phyloP scores from a whole-genome alignment of 2,888 invertebrate species.

The Dione vanillae region DNA sequence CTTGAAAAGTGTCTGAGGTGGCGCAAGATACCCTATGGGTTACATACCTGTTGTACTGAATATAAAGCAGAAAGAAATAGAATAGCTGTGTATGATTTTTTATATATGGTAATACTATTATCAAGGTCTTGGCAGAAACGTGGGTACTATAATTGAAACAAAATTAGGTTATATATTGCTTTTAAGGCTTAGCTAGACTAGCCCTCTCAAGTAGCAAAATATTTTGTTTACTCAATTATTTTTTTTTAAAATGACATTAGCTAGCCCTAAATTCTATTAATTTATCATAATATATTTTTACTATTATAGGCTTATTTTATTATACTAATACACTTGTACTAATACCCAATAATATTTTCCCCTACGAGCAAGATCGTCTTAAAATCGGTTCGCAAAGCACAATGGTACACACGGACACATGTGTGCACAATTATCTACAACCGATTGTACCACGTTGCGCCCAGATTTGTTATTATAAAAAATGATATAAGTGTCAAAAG shows the following conservation, averaged over 20 bases:
- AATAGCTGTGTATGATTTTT: neutral
- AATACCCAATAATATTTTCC: slow-evolving; percentile 53
- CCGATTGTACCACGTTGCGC: slow-evolving; percentile 67
- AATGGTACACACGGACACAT: slow-evolving; percentile 77
- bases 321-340: neutral
- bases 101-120: neutral
- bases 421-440: slow-evolving; percentile 75
- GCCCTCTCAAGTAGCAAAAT: too few species aligned
- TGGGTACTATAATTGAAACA: neutral
- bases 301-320: neutral
- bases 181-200: too few species aligned
- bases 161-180: too few species aligned
- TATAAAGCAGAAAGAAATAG: neutral
- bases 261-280: too few species aligned
- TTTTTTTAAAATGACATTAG: too few species aligned
- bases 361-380: slow-evolving; percentile 65
- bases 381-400: slow-evolving; percentile 64
- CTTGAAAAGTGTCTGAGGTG: slow-evolving; percentile 34
- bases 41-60: slow-evolving; percentile 55
- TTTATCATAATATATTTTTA: too few species aligned
- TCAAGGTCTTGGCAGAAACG: neutral
- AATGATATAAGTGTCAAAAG: slow-evolving; percentile 71
- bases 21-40: slow-evolving; percentile 48
- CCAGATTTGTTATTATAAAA: slow-evolving; percentile 55
- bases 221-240: too few species aligned